Evolutionary conservation across 2,888 invertebrate species (phyloP).

Genomic region (Agrotis exclamationis): DNA sequence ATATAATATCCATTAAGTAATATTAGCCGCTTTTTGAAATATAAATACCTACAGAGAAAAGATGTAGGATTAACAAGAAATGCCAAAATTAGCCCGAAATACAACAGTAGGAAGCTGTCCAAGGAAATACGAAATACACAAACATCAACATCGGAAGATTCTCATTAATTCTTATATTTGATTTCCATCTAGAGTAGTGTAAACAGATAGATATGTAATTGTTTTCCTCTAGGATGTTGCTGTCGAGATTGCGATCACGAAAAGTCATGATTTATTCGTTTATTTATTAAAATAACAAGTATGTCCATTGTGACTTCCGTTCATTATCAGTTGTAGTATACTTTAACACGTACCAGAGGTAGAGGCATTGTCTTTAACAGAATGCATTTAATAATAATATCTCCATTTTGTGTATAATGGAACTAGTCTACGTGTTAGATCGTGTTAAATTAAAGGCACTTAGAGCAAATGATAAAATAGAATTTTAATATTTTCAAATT

Average conservation of each 20-base stretch:
- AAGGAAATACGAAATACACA: background rate
- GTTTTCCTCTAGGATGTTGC: conserved; percentile 19
- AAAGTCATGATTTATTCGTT: conserved; percentile 12
- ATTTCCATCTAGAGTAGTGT: background rate
- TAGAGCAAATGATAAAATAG: no score
- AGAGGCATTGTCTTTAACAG: background rate
- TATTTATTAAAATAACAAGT: conserved; percentile 31
- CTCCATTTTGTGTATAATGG: background rate
- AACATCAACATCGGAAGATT: background rate
- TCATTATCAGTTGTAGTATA: background rate
- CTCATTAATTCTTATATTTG: background rate
- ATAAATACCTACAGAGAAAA: background rate
- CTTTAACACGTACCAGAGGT: conserved; percentile 3
- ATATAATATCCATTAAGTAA: no score
- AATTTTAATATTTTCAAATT: no score
- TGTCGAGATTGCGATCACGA: conserved; percentile 19
- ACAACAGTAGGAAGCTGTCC: background rate
- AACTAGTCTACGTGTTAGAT: no score
- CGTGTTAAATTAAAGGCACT: no score
- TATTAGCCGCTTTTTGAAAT: no score
- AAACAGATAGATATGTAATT: conserved; percentile 10
- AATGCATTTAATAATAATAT: background rate
- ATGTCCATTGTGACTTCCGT: background rate
- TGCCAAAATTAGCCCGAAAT: background rate
- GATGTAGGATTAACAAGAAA: background rate